Conservation (phyloP, 2,888 invertebrate genomes). For the Eledona agricola region DNA sequence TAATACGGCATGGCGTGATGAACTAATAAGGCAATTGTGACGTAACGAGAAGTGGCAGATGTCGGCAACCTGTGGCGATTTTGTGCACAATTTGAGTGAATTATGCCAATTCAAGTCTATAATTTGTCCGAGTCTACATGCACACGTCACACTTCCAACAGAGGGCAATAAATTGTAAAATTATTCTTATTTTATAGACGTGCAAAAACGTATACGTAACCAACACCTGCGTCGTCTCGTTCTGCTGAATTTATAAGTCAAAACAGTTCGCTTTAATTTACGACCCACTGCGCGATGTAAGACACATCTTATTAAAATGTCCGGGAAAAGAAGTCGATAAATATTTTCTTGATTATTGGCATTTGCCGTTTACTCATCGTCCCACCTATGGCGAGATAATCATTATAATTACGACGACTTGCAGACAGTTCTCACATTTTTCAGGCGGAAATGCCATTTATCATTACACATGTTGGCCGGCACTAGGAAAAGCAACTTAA, state of each 20-base stretch:
- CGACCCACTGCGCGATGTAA: slow-evolving; percentile 10
- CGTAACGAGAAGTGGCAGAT: slow-evolving; percentile 14
- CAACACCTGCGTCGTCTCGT: slow-evolving; percentile 20
- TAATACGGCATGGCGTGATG: too few species aligned
- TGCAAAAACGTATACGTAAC: too few species aligned
- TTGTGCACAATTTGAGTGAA: slow-evolving; percentile 18
- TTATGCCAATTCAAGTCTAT: slow-evolving; percentile 13
- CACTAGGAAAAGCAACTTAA: too few species aligned
- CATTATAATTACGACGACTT: slow-evolving; percentile 5
- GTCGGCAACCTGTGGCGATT: slow-evolving; percentile 7
- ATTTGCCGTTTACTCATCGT: slow-evolving; percentile 1
- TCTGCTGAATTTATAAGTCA: slow-evolving; percentile 16
- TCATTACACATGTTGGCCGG: too few species aligned
- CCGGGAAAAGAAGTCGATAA: slow-evolving; percentile 14
- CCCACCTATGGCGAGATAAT: slow-evolving; percentile 1
- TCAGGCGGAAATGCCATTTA: too few species aligned
- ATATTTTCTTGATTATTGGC: slow-evolving; percentile 9
- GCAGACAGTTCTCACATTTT: too few species aligned
- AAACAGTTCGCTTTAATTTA: too few species aligned
- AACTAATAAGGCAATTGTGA: too few species aligned
- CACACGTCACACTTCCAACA: slow-evolving; percentile 16
- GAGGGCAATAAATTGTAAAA: slow-evolving; percentile 14
- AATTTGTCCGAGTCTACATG: slow-evolving; percentile 17
- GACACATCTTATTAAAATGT: slow-evolving; percentile 20
- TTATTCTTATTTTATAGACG: slow-evolving; percentile 18